These are phyloP conservation scores for Ondatra zibethicus DNA, from an alignment of 2,113 vertebrate genomes.

Conservation along the genomic window DNA sequence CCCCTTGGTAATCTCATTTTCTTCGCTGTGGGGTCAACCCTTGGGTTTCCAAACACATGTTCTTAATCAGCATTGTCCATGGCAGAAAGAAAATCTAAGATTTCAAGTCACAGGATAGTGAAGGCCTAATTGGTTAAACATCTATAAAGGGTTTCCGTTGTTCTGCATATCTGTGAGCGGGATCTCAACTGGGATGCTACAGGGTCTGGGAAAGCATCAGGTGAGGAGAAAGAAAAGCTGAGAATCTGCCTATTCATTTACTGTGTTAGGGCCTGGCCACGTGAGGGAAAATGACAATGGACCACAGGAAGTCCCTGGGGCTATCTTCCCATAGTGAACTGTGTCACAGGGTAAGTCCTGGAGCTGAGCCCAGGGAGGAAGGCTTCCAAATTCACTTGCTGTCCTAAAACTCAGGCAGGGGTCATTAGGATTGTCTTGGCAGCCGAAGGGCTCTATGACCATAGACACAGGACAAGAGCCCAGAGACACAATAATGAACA, in stretches of 20 bases:
- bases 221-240: background rate
- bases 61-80: constrained; percentile 21
- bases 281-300: background rate
- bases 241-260: background rate
- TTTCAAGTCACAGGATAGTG: background rate
- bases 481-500: background rate
- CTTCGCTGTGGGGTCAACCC: background rate
- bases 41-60: constrained; percentile 46
- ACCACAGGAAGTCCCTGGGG: background rate
- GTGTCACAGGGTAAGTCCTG: background rate
- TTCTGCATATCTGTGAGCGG: background rate
- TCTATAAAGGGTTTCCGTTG: background rate
- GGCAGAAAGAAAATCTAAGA: background rate
- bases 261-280: background rate
- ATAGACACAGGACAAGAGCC: background rate
- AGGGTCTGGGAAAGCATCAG: background rate
- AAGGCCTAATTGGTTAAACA: background rate
- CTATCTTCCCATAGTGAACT: background rate
- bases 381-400: background rate
- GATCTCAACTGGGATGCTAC: background rate
- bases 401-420: background rate
- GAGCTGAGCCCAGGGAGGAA: background rate
- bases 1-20: background rate
- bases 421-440: background rate
- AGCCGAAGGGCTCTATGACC: background rate